Conservation (phyloP, 2,797 vertebrate genomes). For the Galagoides demidoff region DNA sequence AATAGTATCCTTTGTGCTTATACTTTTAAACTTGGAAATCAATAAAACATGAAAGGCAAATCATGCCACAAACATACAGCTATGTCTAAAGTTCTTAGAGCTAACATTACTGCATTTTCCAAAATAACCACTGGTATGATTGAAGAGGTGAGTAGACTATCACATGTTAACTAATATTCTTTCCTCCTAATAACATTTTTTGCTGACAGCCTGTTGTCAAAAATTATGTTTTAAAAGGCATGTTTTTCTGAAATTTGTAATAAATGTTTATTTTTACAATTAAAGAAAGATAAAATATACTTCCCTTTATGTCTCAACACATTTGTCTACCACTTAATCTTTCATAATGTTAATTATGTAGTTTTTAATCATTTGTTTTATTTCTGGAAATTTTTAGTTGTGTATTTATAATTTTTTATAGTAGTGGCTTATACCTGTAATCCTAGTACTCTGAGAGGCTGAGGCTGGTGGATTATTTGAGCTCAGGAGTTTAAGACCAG, state of each 20-base stretch:
- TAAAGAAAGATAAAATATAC: no score
- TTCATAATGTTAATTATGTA: no score
- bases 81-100: conserved; percentile 15
- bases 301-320: no score
- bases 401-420: no score
- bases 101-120: conserved; percentile 46
- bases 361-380: no score
- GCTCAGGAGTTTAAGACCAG: no score
- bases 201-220: conserved; percentile 49
- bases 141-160: conserved; percentile 3
- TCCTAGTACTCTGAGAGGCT: no score
- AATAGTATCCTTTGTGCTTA: neutral
- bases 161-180: conserved; percentile 45
- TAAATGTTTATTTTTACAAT: conserved; percentile 68
- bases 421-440: no score
- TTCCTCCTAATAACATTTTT: conserved; percentile 49
- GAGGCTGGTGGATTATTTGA: no score
- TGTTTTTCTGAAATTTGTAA: conserved; percentile 65
- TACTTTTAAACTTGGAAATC: conserved; percentile 54
- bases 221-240: conserved; percentile 52
- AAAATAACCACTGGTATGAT: conserved; percentile 24
- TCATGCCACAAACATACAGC: neutral
- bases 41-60: conserved; percentile 55
- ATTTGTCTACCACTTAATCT: no score
- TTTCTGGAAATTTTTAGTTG: no score